Evolutionary conservation across 2,113 vertebrate species (phyloP), one percentile per base, ranked within the genome.

Genomic region (Hypocryptadius cinnamomeus): DNA sequence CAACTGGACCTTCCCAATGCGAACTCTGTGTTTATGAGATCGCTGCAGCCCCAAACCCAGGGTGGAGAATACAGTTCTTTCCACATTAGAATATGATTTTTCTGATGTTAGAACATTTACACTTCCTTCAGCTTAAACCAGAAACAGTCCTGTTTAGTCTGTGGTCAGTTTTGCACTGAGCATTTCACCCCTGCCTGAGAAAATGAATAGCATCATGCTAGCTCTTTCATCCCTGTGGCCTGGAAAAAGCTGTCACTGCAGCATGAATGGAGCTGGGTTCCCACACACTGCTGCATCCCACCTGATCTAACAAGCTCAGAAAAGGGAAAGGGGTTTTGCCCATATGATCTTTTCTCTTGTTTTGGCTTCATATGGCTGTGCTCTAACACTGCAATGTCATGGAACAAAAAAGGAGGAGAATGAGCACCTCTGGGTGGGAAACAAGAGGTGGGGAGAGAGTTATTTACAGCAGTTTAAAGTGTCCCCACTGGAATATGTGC

Each of bases 381-480:
- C 45, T 91, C n/a, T 69, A 60, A 76, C 40, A 64, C 33, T 0
- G 0, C 28, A 71, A 64, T 1, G 1, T 14, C 2, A 2, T 6
- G 16, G 59, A 28, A 64, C 18, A 83, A 35, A 51, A 86, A 51
- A 80, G 54, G 50, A 56, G 8, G 45, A n/a, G 53, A 45, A 44
- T 11, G 17, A 79, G 33, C 80, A 65, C 24, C 45, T 27, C 8
- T 10, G 7, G 8, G 33, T 73, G 20, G 23, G 28, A 77, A 91
- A 69, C 4, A 10, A 78, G 40, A 39, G 13, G 8, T 19, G 6
- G 5, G 7, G 24, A 73, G 47, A 45, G 15, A 76, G n/a, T 21
- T 31, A n/a, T 50, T 89, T 28, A 53, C 25, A 74, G 40, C 63
- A 82, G 19, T 70, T 48, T 33, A 51, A 42, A 89, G 9, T 9